phyloP scores from a whole-genome alignment of 2,888 invertebrate species.

The Caradrina clavipalpis region DNA sequence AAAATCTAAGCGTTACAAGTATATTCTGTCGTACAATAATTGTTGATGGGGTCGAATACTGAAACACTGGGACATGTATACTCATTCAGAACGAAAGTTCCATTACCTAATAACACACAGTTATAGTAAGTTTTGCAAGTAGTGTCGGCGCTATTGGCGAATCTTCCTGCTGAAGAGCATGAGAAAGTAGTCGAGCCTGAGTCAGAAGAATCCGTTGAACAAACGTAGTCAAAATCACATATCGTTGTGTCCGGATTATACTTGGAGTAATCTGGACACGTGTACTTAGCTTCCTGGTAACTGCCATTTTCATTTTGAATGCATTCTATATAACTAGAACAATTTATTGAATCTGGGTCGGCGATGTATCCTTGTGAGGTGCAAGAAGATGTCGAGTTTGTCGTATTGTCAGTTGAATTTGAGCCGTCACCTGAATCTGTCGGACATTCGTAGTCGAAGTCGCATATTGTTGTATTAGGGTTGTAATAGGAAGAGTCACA shows the following conservation, averaged over 20 bases:
- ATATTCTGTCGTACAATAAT: constrained; percentile 71
- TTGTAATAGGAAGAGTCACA: constrained; percentile 39
- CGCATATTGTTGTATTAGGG: constrained; percentile 55
- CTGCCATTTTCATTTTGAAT: constrained; percentile 26
- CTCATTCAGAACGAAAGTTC: constrained; percentile 60
- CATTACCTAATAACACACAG: constrained; percentile 66
- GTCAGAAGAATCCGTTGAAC: constrained; percentile 15
- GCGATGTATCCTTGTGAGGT: no score
- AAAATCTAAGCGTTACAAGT: constrained; percentile 34
- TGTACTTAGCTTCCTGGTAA: constrained; percentile 24
- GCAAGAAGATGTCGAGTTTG: background rate
- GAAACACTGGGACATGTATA: constrained; percentile 72
- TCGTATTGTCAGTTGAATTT: background rate
- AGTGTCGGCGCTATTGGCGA: constrained; percentile 70
- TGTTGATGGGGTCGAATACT: constrained; percentile 70
- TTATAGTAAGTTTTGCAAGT: constrained; percentile 71
- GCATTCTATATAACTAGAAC: constrained; percentile 43
- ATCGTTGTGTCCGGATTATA: constrained; percentile 53
- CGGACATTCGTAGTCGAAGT: constrained; percentile 47
- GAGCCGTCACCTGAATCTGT: constrained; percentile 9
- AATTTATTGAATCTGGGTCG: constrained; percentile 12
- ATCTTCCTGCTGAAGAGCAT: constrained; percentile 52
- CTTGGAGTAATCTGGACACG: constrained; percentile 38
- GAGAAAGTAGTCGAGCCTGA: constrained; percentile 21
- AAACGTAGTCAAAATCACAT: constrained; percentile 54